Percentiles rank a stretch among this genome's conserved stretches.
phyloP scores from a whole-genome alignment of 92 coral and sea anemone genomes.

The Heliopora coerulea region DNA sequence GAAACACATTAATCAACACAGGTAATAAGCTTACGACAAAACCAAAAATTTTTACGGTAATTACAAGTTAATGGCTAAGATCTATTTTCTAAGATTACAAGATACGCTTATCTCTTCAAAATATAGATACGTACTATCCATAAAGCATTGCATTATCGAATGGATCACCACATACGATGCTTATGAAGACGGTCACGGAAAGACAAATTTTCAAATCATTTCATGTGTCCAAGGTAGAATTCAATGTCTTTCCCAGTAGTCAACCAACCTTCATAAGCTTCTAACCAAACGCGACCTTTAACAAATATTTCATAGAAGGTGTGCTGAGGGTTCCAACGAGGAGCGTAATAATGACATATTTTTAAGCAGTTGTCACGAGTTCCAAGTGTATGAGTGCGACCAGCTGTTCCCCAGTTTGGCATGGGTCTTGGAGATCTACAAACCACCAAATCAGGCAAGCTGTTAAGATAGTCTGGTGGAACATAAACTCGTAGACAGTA shows the following conservation, averaged over 20 bases:
- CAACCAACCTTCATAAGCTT: slow-evolving; percentile 65
- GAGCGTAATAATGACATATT: slow-evolving; percentile 4
- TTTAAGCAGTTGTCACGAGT: slow-evolving; percentile 30
- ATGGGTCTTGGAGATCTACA: slow-evolving; percentile 45
- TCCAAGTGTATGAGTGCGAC: slow-evolving; percentile 43
- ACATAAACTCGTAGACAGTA: slow-evolving; percentile 60
- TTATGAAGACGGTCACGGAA: no score
- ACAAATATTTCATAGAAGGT: slow-evolving; percentile 60
- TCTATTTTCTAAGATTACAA: no score
- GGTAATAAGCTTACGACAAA: no score
- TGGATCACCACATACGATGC: no score
- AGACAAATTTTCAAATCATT: no score
- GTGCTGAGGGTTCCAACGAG: slow-evolving; percentile 8
- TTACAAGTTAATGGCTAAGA: no score
- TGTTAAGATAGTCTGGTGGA: slow-evolving; percentile 69
- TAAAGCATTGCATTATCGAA: no score
- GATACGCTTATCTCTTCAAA: no score
- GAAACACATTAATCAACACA: no score
- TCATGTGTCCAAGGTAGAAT: slow-evolving; percentile 1
- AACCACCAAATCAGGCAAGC: slow-evolving; percentile 64
- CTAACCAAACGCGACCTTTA: slow-evolving; percentile 83
- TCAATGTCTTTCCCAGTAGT: slow-evolving; percentile 21
- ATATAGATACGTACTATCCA: no score
- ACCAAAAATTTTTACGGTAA: no score
- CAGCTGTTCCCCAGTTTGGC: slow-evolving; percentile 19